Conservation (phyloP, 2,888 invertebrate species). For the Cheilosia impressa region DNA sequence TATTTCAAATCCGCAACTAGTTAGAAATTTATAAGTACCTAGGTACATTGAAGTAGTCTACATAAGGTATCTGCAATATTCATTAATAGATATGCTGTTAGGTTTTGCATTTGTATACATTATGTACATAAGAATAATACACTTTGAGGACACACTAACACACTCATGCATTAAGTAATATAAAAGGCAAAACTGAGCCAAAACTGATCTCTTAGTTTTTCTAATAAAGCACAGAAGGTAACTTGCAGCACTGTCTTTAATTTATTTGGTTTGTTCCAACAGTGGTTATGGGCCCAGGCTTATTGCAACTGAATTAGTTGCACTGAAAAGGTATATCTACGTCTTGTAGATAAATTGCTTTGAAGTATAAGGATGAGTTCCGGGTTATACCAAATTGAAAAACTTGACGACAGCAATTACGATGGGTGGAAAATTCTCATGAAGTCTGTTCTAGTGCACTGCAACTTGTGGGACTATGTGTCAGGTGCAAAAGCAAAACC, state of each 20-base stretch:
- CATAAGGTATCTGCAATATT: too few species aligned
- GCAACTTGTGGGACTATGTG: neutral
- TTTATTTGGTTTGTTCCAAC: neutral
- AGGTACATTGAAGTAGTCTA: too few species aligned
- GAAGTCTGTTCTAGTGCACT: neutral
- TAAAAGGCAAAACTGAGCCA: neutral
- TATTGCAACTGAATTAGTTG: neutral
- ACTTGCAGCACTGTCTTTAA: neutral
- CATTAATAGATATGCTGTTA: too few species aligned
- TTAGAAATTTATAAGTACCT: too few species aligned
- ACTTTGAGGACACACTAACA: neutral
- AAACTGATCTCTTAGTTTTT: neutral
- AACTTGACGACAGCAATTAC: neutral
- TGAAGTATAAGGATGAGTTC: neutral
- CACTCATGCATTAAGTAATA: neutral
- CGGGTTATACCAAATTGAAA: neutral
- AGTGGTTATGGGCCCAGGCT: slow-evolving; percentile 1
- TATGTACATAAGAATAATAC: neutral
- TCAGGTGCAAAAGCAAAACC: neutral
- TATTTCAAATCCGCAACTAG: too few species aligned
- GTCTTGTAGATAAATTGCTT: neutral
- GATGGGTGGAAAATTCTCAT: slow-evolving; percentile 13
- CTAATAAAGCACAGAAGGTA: neutral
- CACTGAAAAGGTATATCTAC: neutral
- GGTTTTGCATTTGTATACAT: neutral